A percentile compares a stretch with the other conserved stretches of the same genome.
Conservation (phyloP, 37 sponge, comb jelly and placozoan species). For the Eunapius fragilis region DNA sequence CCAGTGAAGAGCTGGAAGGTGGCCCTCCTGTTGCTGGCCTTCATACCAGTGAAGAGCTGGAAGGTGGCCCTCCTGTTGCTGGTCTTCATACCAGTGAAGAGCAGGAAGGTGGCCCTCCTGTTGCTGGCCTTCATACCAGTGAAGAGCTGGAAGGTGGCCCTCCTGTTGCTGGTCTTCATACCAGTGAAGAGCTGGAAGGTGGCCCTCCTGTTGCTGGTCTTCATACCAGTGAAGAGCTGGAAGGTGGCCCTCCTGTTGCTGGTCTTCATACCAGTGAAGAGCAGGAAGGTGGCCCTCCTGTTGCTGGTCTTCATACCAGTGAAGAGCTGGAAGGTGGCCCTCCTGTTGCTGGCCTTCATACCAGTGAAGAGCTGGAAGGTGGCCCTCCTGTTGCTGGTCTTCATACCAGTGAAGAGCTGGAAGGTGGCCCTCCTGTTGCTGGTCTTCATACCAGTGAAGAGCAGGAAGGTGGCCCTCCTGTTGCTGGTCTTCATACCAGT, state of each 20-base stretch:
- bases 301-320: conserved; percentile 59
- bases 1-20: conserved; percentile 58
- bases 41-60: conserved; percentile 55
- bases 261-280: conserved; percentile 48
- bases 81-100: conserved; percentile 48
- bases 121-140: conserved; percentile 57
- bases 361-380: conserved; percentile 58
- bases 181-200: conserved; percentile 58
- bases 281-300: conserved; percentile 61
- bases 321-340: conserved; percentile 56
- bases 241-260: conserved; percentile 68
- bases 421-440: conserved; percentile 68
- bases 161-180: conserved; percentile 62
- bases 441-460: conserved; percentile 48
- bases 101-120: conserved; percentile 61
- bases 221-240: conserved; percentile 55
- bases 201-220: conserved; percentile 61
- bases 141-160: conserved; percentile 56
- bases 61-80: conserved; percentile 68
- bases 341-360: conserved; percentile 60
- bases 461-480: conserved; percentile 61
- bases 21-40: conserved; percentile 59
- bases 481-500: conserved; percentile 59
- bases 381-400: conserved; percentile 61
- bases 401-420: conserved; percentile 55